These are phyloP conservation scores for Hippopotamus amphibius DNA, from an alignment of 2,113 vertebrate genomes.

Conservation along the genomic window DNA sequence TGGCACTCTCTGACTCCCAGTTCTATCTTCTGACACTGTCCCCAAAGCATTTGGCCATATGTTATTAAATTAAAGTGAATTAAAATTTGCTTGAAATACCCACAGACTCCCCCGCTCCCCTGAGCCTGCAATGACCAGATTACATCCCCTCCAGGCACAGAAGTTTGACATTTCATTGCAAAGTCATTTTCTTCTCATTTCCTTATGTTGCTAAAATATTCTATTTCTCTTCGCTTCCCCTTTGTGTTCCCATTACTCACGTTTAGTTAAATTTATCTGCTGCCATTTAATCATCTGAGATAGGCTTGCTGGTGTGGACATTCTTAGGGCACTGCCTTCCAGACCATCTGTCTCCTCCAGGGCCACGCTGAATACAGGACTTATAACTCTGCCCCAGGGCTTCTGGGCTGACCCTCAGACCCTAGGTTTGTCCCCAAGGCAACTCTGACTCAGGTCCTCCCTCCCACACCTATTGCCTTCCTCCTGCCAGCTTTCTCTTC, in stretches of 20 bases:
- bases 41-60: constrained; percentile 47
- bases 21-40: neutral
- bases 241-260: constrained; percentile 80
- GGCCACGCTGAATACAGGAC: constrained; percentile 1
- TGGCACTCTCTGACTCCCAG: neutral
- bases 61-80: constrained; percentile 72
- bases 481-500: neutral
- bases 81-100: constrained; percentile 74
- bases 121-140: constrained; percentile 70
- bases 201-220: constrained; percentile 83
- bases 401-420: neutral
- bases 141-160: constrained; percentile 76
- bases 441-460: neutral
- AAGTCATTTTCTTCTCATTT: constrained; percentile 83
- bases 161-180: constrained; percentile 80
- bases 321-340: constrained; percentile 22
- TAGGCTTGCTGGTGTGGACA: constrained; percentile 45
- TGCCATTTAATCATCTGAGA: constrained; percentile 78
- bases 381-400: neutral
- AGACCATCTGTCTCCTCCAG: constrained; percentile 59
- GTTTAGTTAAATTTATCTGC: constrained; percentile 81
- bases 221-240: constrained; percentile 78
- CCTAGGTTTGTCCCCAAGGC: neutral
- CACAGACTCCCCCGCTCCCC: neutral
- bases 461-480: too few species aligned